These are phyloP conservation scores for Tachina fera DNA, from an alignment of 2,888 invertebrate genomes.

Conservation along the genomic window DNA sequence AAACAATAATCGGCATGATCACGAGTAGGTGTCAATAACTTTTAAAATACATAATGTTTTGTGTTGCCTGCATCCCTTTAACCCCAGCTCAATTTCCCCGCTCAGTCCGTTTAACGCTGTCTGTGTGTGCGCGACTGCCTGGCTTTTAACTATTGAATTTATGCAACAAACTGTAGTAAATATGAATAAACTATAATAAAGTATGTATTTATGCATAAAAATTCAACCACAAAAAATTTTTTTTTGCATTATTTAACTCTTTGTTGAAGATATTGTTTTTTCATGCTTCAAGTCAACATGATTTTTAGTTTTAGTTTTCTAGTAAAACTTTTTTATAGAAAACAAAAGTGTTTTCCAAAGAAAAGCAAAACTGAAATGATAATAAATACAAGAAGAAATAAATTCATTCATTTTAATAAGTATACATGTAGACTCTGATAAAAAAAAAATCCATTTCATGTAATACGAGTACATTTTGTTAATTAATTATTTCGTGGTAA, in stretches of 20 bases:
- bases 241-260: constrained; percentile 70
- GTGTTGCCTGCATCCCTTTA: not conserved
- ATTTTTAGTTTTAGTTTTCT: constrained; percentile 33
- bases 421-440: not conserved
- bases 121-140: not conserved
- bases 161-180: constrained; percentile 65
- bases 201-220: constrained; percentile 68
- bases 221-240: constrained; percentile 34
- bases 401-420: not conserved
- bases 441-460: not conserved
- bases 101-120: not conserved
- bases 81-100: constrained; percentile 5
- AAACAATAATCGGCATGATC: constrained; percentile 73
- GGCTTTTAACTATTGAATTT: constrained; percentile 34
- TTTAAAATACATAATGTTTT: constrained; percentile 70
- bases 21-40: constrained; percentile 74
- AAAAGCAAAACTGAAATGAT: constrained; percentile 53
- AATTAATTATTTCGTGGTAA: constrained; percentile 64
- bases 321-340: constrained; percentile 49
- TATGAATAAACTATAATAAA: constrained; percentile 69
- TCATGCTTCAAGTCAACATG: constrained; percentile 23
- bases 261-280: constrained; percentile 27
- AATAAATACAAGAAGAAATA: not conserved
- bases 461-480: constrained; percentile 44
- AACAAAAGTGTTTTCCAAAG: constrained; percentile 65